phyloP scores from a whole-genome alignment of 2,113 vertebrate species.

The Holacanthus passer region DNA sequence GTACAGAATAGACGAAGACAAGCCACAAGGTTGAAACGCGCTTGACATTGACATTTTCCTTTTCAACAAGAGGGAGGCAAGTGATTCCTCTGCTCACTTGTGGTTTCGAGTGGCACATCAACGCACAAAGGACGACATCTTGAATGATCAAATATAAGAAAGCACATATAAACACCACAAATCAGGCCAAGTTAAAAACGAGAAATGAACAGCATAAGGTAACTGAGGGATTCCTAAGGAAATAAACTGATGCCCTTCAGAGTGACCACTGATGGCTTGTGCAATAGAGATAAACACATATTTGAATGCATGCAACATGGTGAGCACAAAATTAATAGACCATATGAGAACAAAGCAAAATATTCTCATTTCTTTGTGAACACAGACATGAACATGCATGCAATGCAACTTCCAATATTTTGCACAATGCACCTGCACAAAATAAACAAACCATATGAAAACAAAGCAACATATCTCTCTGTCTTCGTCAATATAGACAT shows the following conservation, averaged over 20 bases:
- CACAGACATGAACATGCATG: no score
- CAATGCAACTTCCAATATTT: no score
- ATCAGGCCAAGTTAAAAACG: background rate
- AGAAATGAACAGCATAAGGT: background rate
- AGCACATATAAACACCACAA: background rate
- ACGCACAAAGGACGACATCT: background rate
- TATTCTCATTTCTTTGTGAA: background rate
- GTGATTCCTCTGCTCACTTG: background rate
- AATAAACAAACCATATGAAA: background rate
- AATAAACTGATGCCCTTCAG: conserved; percentile 15
- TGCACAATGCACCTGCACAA: background rate
- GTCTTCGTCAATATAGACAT: background rate
- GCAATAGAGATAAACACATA: background rate
- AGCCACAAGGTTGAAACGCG: background rate
- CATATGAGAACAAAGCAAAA: background rate
- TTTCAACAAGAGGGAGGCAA: background rate
- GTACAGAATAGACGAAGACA: background rate
- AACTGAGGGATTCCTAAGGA: background rate
- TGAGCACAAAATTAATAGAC: background rate
- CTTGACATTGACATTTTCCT: background rate
- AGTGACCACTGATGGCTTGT: conserved; percentile 9
- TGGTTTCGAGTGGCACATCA: background rate
- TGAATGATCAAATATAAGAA: background rate
- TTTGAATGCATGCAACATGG: conserved; percentile 7
- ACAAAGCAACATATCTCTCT: background rate